Evolutionary conservation across 2,113 vertebrate genomes (phyloP).

Genomic region (Clinocottus analis): DNA sequence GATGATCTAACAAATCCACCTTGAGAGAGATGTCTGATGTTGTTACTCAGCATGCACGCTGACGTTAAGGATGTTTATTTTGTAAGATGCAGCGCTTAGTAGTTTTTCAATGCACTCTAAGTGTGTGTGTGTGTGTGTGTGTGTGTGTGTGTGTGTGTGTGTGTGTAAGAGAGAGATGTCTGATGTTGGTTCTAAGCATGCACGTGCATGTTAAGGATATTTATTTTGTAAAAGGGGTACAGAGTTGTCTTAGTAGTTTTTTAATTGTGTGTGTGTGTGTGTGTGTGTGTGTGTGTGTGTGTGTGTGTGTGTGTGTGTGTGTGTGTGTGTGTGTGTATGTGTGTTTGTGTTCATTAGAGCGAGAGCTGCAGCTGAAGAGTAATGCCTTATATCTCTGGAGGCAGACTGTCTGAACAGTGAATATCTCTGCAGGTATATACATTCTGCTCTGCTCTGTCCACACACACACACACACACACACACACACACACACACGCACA

Average conservation of each 20-base stretch:
- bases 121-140: too few species aligned
- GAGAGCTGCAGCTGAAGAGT: slow-evolving; percentile 40
- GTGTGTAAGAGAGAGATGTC: neutral
- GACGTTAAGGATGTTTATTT: neutral
- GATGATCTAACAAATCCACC: too few species aligned
- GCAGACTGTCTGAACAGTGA: slow-evolving; percentile 40
- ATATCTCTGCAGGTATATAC: slow-evolving; percentile 38
- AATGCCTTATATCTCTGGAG: slow-evolving; percentile 50
- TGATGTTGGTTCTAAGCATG: neutral
- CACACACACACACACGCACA: neutral
- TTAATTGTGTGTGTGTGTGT: too few species aligned
- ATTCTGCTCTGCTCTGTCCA: slow-evolving; percentile 13
- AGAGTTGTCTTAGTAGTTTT: neutral
- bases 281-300: slow-evolving; percentile 20
- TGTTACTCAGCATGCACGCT: neutral
- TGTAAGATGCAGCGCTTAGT: neutral
- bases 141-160: slow-evolving; percentile 11
- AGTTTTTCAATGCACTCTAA: neutral
- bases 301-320: neutral
- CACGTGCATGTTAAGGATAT: neutral
- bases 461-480: neutral
- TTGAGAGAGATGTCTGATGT: neutral
- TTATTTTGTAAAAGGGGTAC: neutral
- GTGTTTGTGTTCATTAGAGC: neutral
- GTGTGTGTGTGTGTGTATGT: neutral